A percentile compares a stretch with the other conserved stretches of the same genome.
These are phyloP conservation scores for Caranx melampygus DNA, from an alignment of 2,113 vertebrate species.

Conservation along the genomic window DNA sequence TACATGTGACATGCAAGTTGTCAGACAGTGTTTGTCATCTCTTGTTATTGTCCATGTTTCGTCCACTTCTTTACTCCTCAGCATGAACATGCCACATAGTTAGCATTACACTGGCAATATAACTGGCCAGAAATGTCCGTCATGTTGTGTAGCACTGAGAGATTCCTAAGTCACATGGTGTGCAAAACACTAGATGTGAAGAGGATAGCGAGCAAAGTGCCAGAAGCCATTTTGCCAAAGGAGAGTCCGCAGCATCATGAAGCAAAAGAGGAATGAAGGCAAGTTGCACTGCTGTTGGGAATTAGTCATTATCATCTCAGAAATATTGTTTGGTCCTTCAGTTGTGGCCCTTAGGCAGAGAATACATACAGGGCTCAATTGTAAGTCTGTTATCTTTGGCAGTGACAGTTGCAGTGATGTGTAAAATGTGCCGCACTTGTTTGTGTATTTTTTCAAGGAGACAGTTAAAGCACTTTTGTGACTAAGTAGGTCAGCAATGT, in stretches of 20 bases:
- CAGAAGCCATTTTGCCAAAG: neutral
- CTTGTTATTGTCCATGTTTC: neutral
- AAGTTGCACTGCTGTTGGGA: neutral
- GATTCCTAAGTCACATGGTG: slow-evolving; percentile 72
- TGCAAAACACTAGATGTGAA: neutral
- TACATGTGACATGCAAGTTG: neutral
- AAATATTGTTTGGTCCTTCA: neutral
- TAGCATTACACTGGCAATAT: slow-evolving; percentile 17
- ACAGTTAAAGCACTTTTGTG: neutral
- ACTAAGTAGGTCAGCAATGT: slow-evolving; percentile 5
- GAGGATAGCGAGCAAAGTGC: neutral
- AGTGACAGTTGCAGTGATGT: neutral
- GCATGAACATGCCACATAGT: neutral
- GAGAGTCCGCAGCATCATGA: neutral
- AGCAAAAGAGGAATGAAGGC: neutral
- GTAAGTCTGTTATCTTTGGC: slow-evolving; percentile 22
- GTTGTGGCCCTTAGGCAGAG: neutral
- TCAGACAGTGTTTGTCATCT: too few species aligned
- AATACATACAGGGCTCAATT: neutral
- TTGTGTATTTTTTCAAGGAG: neutral
- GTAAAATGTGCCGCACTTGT: neutral
- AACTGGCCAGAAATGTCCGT: slow-evolving; percentile 65
- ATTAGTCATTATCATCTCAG: neutral
- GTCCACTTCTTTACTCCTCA: neutral
- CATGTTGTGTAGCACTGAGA: slow-evolving; percentile 64